Evolutionary conservation across 1,140 invertebrate genomes (phyloP), one percentile per base, ranked within the genome.

Genomic region (Dolichoris vasculosae): DNA sequence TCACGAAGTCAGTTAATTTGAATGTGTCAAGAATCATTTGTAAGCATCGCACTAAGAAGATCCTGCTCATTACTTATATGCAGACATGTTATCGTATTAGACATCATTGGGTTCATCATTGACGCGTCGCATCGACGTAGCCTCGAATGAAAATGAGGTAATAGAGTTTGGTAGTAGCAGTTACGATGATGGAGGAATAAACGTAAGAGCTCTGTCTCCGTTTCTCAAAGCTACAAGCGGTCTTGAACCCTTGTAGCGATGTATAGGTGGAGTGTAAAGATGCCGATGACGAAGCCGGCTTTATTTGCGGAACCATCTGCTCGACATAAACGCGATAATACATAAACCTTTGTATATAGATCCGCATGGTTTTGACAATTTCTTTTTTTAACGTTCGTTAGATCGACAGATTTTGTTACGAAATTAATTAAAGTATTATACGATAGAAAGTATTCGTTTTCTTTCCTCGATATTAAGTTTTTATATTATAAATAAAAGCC

Each of bases 141-240:
- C 20, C 26, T 55, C 1, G 40, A 83, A 63, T 43, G 71, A 83
- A 83, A 82, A 86, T 83, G 80, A 86, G 85, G 83, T 86, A 86
- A 86, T 83, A 38, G 46, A 78, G 51, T 82, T 86, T 76, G n/a
- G 69, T 4, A 48, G 79, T 64, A 48, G n/a, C 30, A 48, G 20
- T 43, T 9, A 17, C 7, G 79, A 30, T 30, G 32, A 71, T 11
- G 32, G 20, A 35, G 55, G 38, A 9, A 23, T 73, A 40, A 63
- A 30, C 15, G 30, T 51, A 35, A 77, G 32, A 77, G 23, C 13
- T 15, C 73, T 30, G 26, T 2, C 43, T 75, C 17, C 26, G 73
- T 4, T 67, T 67, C 63, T 13, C 63, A 35, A 17, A 38, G 35
- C 13, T 38, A 35, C 30, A 38, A 69, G 15, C 15, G 23, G 35